These are phyloP conservation scores for Himantopus leucocephalus DNA, from an alignment of 2,113 vertebrate genomes.

Conservation along the genomic window DNA sequence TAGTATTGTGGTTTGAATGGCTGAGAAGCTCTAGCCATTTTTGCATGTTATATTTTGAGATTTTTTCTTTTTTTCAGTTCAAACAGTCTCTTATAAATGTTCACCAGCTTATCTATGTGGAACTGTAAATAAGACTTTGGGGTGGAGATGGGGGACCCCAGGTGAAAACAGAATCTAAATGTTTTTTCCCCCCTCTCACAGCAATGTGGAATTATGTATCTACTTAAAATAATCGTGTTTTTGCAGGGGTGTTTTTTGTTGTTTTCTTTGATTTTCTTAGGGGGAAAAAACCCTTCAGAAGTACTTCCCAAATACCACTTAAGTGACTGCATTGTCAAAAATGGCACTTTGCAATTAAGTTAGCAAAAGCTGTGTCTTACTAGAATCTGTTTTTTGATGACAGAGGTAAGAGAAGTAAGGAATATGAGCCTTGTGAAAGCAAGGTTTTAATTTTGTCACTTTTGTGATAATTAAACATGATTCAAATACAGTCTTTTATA, in stretches of 20 bases:
- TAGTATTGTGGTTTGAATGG: not conserved
- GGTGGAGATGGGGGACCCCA: not conserved
- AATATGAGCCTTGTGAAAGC: not conserved
- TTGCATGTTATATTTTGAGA: not conserved
- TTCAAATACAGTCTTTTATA: not conserved
- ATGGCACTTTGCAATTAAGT: not conserved
- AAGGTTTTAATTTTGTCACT: not conserved
- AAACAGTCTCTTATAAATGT: not conserved
- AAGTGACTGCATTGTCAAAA: not conserved
- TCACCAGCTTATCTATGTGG: not conserved
- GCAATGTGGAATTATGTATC: not conserved
- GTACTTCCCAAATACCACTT: not conserved
- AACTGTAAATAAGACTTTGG: not conserved
- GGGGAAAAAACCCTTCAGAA: rapidly evolving
- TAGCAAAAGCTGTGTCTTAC: not conserved
- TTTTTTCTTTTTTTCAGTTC: not conserved
- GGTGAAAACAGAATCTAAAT: not conserved
- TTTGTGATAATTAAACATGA: not conserved
- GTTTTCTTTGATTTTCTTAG: not conserved
- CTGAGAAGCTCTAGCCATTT: not conserved
- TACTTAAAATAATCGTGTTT: not conserved
- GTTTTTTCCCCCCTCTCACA: not conserved
- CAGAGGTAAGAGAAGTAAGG: not conserved
- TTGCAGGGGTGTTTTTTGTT: not conserved
- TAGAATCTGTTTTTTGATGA: not conserved